Evolutionary conservation across 30 jellyfish, hydroid and myxozoan species (phyloP).

Genomic region (Turritopsis dohrnii): DNA sequence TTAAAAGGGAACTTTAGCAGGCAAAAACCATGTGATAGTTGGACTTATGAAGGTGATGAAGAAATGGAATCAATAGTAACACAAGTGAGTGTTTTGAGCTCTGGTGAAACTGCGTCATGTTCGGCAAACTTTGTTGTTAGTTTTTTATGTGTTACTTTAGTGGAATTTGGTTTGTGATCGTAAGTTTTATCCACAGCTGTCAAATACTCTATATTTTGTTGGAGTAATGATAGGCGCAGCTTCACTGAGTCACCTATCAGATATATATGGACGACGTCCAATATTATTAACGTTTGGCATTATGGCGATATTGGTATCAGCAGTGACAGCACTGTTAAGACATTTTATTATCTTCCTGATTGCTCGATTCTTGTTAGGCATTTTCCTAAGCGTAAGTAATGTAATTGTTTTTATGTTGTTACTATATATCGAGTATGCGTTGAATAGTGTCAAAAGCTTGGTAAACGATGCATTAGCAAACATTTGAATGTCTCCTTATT

Average conservation of each 20-base stretch:
- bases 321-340: not conserved
- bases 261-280: slow-evolving; percentile 16
- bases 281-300: not conserved
- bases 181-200: slow-evolving; percentile 4
- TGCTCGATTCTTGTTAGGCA: not conserved
- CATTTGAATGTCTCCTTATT: no score
- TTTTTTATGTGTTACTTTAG: not conserved
- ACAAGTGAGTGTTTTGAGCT: not conserved
- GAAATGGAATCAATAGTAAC: slow-evolving; percentile 12
- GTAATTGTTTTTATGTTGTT: no score
- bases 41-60: not conserved
- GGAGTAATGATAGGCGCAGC: slow-evolving; percentile 16
- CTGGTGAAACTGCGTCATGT: not conserved
- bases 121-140: not conserved
- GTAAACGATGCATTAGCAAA: no score
- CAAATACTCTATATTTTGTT: slow-evolving; percentile 1
- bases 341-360: not conserved
- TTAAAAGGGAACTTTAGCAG: not conserved
- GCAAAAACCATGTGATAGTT: not conserved
- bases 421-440: no score
- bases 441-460: no score
- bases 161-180: slow-evolving; percentile 16
- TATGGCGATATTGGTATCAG: not conserved
- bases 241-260: slow-evolving; percentile 7
- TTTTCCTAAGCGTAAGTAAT: not conserved